phyloP scores from a whole-genome alignment of 1,140 invertebrate genomes.

The Rhynchophorus ferrugineus region DNA sequence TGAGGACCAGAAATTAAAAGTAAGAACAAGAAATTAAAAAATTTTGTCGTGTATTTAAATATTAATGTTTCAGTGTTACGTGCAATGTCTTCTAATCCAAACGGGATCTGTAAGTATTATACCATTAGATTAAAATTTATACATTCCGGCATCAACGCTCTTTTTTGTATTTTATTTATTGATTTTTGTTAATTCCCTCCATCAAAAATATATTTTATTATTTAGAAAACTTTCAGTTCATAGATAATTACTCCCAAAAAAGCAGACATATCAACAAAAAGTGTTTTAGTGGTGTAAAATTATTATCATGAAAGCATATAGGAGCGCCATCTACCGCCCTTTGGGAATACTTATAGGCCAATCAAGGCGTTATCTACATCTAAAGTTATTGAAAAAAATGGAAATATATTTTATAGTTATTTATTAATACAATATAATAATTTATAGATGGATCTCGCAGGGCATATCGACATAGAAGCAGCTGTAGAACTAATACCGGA shows the following conservation, averaged over 20 bases:
- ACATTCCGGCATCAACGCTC: too few relatives aligned
- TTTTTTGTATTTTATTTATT: too few relatives aligned
- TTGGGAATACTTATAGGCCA: too few relatives aligned
- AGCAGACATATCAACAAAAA: too few relatives aligned
- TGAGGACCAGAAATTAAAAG: conserved; percentile 18
- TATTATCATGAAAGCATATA: too few relatives aligned
- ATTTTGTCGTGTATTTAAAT: background rate
- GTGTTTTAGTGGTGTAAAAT: too few relatives aligned
- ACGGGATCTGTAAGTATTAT: conserved; percentile 19
- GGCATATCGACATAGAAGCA: background rate
- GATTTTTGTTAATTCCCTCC: too few relatives aligned
- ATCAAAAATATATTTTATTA: background rate
- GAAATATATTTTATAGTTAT: background rate
- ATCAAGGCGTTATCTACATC: background rate
- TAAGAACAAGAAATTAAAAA: conserved; percentile 4
- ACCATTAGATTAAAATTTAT: too few relatives aligned
- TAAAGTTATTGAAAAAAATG: background rate
- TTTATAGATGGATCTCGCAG: conserved; percentile 1
- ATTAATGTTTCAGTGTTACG: conserved; percentile 22
- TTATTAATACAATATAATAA: background rate
- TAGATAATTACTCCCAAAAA: too few relatives aligned
- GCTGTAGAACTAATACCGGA: background rate
- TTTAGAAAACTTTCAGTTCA: background rate
- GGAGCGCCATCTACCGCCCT: too few relatives aligned
- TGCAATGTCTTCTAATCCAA: conserved; percentile 15